Base-by-base conservation (phyloP, 2,888 invertebrate species). In the Dynastes grantii region DNA sequence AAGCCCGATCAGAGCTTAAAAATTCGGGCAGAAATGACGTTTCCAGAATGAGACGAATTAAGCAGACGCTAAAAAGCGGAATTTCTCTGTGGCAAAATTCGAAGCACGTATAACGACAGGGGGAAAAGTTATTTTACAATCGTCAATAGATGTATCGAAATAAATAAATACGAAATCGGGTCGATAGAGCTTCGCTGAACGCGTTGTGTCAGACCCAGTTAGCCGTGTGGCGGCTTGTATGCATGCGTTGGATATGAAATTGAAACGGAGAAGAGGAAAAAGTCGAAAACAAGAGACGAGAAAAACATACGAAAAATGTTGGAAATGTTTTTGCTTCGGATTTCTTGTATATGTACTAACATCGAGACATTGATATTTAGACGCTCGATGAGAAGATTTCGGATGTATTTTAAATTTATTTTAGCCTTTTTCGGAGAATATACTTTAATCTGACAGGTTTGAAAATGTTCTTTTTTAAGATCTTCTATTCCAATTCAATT, bases 71-170 rank as follows among this genome's bases (percentile, higher is more conserved):
- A 64, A 64, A 64, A 11, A 37, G 65, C 65, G 37, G 65, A 32
- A n/a, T 32, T 65, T 65, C 40, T n/a, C 65, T 22, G 22, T 22
- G 40, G 40, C 32, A 65, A 65, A 65, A 65, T 65, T 32, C 65
- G 37, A 13, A 16, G 37, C 65, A 65, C 65, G 65, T 65, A 37
- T 5, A 65, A 65, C 40, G 11, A 40, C 65, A 45, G 9, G 45
- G 37, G 40, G 40, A 65, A 64, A 64, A 32, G 64, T 64, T 64
- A 64, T 37, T 64, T 64, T 64, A 65, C 65, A 65, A 40, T 37
- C 37, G 37, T 16, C 37, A 37, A 65, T 22, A 65, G 65, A 65
- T 65, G 65, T 65, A 65, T 37, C 65, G 65, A 65, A 65, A 65
- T 65, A 65, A 65, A 65, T 65, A 40, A 65, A 65, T 40, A 65